Conservation (phyloP, 2,797 vertebrate species). For the Enteromius trimaculatus region DNA sequence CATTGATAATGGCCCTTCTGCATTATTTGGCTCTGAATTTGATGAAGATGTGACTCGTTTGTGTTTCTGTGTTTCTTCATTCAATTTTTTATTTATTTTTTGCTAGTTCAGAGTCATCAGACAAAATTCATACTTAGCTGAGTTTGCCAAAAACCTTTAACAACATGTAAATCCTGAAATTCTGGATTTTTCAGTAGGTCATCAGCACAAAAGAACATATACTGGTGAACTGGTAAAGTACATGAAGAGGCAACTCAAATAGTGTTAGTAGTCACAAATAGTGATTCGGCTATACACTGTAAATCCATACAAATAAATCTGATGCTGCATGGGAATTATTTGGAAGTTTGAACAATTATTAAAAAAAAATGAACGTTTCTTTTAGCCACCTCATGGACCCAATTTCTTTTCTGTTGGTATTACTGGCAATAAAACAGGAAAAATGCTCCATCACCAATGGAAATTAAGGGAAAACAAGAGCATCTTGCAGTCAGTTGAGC, state of each 20-base stretch:
- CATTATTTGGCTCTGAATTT: conserved; percentile 47
- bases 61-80: not conserved
- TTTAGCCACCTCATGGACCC: not conserved
- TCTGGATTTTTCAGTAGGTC: not conserved
- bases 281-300: conserved; percentile 60
- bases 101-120: not conserved
- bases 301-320: not conserved
- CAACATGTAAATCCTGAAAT: not conserved
- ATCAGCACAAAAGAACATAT: not conserved
- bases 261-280: too few species aligned
- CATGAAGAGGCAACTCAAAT: not conserved
- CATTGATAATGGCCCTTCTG: too few species aligned
- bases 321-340: not conserved
- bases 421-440: not conserved
- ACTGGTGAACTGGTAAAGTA: not conserved
- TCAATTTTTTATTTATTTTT: not conserved
- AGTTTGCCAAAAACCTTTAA: not conserved
- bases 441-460: not conserved
- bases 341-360: not conserved
- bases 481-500: conserved; percentile 44
- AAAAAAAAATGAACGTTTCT: not conserved
- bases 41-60: conserved; percentile 67
- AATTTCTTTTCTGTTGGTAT: not conserved
- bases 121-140: not conserved
- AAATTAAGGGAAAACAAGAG: conserved; percentile 20